Evolutionary conservation across 1,140 invertebrate species (phyloP), one percentile per base, ranked within the genome.

Genomic region (Asbolus verrucosus): DNA sequence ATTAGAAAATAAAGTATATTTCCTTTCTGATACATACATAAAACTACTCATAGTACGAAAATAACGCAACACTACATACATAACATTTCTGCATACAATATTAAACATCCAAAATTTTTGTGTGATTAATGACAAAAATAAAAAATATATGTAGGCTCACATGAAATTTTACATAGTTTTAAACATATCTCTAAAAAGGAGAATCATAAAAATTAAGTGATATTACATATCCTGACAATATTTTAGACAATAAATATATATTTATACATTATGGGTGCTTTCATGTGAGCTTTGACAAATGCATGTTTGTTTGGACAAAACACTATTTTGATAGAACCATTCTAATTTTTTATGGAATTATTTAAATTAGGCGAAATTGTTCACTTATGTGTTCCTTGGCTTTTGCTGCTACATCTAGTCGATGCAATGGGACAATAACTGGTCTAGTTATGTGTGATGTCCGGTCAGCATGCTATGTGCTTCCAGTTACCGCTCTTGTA

Each of bases 311-410:
- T 65, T 69, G 30, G 30, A 50, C n/a, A 54, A 69, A 62, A 69
- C 13, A 65, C 68, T 70, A 70, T 70, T 70, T 70, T 70, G 59
- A 69, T 70, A 70, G 61, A 43, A 62, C 62, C 60, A 50, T 33
- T 63, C 43, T 69, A 65, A 38, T 61, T 27, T 46, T 38, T 50
- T 59, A 30, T 62, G 41, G 24, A 59, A 36, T 59, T 54, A 61
- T 46, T 70, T 65, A 65, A 54, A 70, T 54, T 65, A 69, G 59
- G 39, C 14, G 18, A 54, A 70, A 24, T 65, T 62, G 67, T 69
- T 69, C 68, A 70, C 61, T 62, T 70, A 31, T 70, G 60, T 70
- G 68, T 70, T 70, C 61, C 61, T 65, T 70, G 60, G 68, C 68
- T 70, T 70, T 63, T 69, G 59, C 67, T 65, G 46, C 60, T 65